Evolutionary conservation across 1,140 invertebrate species (phyloP).

Genomic region (Coboldia fuscipes): DNA sequence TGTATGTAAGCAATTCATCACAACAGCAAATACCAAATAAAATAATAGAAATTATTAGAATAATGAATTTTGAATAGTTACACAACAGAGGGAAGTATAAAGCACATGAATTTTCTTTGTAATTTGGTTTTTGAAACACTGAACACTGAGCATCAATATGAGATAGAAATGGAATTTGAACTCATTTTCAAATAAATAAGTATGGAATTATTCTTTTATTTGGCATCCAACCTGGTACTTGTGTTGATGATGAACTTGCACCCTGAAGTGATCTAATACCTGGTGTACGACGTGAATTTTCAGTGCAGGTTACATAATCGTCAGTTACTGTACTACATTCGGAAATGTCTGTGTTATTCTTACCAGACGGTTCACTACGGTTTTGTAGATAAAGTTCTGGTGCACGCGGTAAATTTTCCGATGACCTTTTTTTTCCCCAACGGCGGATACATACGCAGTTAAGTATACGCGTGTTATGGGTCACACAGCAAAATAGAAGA

Average conservation of each 20-base stretch:
- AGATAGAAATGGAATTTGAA: constrained; percentile 8
- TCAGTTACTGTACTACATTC: constrained; percentile 70
- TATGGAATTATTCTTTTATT: not conserved
- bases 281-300: constrained; percentile 51
- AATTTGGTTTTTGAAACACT: too few species aligned
- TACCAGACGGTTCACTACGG: constrained; percentile 47
- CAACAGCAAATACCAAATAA: constrained; percentile 15
- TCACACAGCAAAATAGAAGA: too few species aligned
- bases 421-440: too few species aligned
- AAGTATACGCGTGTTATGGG: too few species aligned
- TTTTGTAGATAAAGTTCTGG: constrained; percentile 19
- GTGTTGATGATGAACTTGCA: constrained; percentile 20
- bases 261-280: constrained; percentile 22
- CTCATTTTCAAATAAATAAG: too few species aligned
- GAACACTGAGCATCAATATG: not conserved
- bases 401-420: too few species aligned
- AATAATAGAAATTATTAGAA: too few species aligned
- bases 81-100: too few species aligned
- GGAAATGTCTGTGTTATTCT: constrained; percentile 52
- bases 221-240: constrained; percentile 20
- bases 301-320: constrained; percentile 57
- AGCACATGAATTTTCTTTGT: too few species aligned
- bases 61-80: too few species aligned
- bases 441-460: too few species aligned
- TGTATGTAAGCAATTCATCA: constrained; percentile 9